Base-by-base conservation (phyloP, 2,113 vertebrate genomes). In the Megaceryle torquata region DNA sequence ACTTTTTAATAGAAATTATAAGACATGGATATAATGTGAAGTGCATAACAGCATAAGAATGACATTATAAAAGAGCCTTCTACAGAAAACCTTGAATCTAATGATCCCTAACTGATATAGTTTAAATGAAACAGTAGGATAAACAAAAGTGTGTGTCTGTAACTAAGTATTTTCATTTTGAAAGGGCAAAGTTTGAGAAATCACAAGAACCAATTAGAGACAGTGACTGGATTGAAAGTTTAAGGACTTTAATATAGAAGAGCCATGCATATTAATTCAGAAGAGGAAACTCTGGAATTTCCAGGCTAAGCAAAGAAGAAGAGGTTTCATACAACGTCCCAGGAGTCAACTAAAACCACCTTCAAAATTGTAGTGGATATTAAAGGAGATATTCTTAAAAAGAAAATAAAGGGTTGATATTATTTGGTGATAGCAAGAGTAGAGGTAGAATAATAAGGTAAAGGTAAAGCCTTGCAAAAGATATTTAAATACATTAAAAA, bases 61-160 rank as follows among this genome's bases (percentile, higher is more conserved):
- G 54, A 48, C 15, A 17, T 67, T 70, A 54, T 78, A 74, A 83
- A 78, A 28, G 19, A 61, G 15, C 21, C 28, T 84, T 89, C 39
- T 95, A 53, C 74, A 94, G 51, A 84, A 91, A 86, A 77, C 25
- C 25, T 91, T 64, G 51, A 63, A 78, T 91, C 37, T 92, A 91
- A 82, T 84, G 91, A 89, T 95, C 65, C 22, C 37, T 50, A 54
- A 25, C 28, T 94, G 56, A 91, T 94, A 46, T 39, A 1, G 13
- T 84, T 91, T 75, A 89, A 96, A 94, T 92, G 69, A 94, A 91
- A 81, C 20, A 67, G 65, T 41, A 31, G n/a, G 29, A 70, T 84
- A 70, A 89, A 82, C 31, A 87, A 71, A 89, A 75, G 24, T 50
- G 15, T 50, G 15, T 74, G 37, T 91, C 51, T 89, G 18, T 93